A percentile compares a stretch with the other conserved stretches of the same genome.
These are phyloP conservation scores for Drosophila kikkawai DNA, from an alignment of 1,140 invertebrate species.

Conservation along the genomic window DNA sequence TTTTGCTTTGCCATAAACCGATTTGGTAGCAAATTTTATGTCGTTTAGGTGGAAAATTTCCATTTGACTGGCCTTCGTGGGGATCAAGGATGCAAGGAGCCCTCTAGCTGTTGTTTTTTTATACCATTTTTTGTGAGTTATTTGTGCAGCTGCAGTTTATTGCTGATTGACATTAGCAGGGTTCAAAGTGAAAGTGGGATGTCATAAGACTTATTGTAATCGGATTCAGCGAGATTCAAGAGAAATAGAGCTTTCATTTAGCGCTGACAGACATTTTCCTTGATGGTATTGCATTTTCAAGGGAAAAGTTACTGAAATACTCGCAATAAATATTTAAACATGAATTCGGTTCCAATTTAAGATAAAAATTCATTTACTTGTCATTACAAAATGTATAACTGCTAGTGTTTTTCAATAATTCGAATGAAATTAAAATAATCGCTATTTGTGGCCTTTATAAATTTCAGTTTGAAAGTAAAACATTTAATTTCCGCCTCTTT, in stretches of 20 bases:
- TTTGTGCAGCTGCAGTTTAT: conserved; percentile 27
- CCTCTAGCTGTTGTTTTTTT: conserved; percentile 1
- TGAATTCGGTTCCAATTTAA: neutral
- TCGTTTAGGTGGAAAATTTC: conserved; percentile 50
- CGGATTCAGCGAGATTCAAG: conserved; percentile 1
- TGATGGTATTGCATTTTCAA: neutral
- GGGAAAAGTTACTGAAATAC: neutral
- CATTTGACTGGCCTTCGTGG: conserved; percentile 22
- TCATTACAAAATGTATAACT: neutral
- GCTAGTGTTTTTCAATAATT: neutral
- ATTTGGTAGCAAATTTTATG: conserved; percentile 60
- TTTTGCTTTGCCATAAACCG: conserved; percentile 48
- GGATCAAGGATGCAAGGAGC: conserved; percentile 24
- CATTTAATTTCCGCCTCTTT: neutral
- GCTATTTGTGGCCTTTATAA: neutral
- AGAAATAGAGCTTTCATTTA: conserved; percentile 22
- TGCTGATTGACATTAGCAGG: conserved; percentile 43
- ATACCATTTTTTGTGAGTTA: conserved; percentile 1
- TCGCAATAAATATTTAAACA: neutral
- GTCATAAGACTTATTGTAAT: conserved; percentile 61
- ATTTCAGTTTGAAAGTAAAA: neutral
- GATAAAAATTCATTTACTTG: no score
- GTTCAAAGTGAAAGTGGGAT: conserved; percentile 13
- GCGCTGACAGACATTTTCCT: neutral
- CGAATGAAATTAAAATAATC: neutral